A percentile compares a stretch with the other conserved stretches of the same genome.
Conservation (phyloP, 2,113 vertebrate genomes). For the Grallaria varia region DNA sequence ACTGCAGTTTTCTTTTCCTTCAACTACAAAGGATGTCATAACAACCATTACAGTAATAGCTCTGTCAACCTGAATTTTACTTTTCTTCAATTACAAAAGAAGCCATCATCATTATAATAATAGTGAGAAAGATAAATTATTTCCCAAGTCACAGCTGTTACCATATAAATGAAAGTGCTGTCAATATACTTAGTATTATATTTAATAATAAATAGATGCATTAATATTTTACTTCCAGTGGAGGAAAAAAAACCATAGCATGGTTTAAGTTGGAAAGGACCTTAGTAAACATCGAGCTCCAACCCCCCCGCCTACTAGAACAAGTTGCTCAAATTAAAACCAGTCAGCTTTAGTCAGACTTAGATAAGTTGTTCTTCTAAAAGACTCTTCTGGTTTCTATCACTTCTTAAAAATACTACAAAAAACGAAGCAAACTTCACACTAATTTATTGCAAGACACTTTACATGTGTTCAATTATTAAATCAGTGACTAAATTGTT, state of each 20-base stretch:
- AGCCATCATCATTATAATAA: neutral
- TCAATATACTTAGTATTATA: neutral
- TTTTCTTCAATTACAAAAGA: neutral
- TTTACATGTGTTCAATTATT: neutral
- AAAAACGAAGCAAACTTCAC: neutral
- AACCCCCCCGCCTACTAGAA: neutral
- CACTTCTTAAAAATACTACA: neutral
- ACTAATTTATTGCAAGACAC: neutral
- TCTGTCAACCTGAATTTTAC: neutral
- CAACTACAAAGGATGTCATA: neutral
- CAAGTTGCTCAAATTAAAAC: neutral
- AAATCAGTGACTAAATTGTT: neutral
- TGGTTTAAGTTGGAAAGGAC: neutral
- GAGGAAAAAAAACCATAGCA: neutral
- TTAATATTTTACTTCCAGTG: neutral
- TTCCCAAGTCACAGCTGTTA: neutral
- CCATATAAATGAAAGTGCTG: neutral
- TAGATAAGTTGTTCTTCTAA: neutral
- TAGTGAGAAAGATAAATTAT: neutral
- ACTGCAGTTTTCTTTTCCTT: neutral
- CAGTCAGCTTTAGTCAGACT: neutral
- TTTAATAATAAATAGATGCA: neutral
- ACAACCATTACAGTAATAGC: neutral
- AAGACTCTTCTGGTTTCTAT: neutral
- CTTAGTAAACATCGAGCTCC: neutral